These are phyloP conservation scores for Drosophila phalerata DNA, from an alignment of 2,888 invertebrate species.

Conservation along the genomic window DNA sequence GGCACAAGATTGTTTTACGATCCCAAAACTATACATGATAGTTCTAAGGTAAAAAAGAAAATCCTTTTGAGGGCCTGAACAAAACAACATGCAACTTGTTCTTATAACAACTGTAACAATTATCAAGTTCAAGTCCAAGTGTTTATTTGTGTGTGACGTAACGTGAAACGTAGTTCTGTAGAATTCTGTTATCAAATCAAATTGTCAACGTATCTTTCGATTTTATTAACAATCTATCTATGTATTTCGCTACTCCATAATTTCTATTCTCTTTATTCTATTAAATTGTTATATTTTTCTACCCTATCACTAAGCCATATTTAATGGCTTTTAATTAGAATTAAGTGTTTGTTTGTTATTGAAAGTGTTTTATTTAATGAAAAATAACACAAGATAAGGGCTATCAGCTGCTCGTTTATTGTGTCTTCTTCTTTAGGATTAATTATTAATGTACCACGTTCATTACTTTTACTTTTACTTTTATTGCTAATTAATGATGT, in stretches of 20 bases:
- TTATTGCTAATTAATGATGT: constrained; percentile 13
- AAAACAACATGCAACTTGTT: constrained; percentile 17
- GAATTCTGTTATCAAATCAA: constrained; percentile 48
- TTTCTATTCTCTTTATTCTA: constrained; percentile 27
- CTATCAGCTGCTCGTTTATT: constrained; percentile 24
- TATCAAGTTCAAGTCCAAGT: constrained; percentile 39
- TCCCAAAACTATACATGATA: constrained; percentile 37
- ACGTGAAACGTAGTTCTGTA: constrained; percentile 33
- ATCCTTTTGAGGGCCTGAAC: constrained; percentile 42
- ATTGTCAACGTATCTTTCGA: constrained; percentile 43
- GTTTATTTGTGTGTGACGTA: constrained; percentile 33
- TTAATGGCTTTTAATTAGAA: constrained; percentile 54
- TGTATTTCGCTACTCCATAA: constrained; percentile 22
- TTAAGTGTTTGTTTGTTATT: constrained; percentile 79
- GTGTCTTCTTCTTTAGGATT: constrained; percentile 47
- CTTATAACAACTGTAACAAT: constrained; percentile 29
- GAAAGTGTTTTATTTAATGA: constrained; percentile 64
- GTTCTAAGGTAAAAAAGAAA: constrained; percentile 55
- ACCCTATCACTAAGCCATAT: constrained; percentile 40
- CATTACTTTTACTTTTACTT: constrained; percentile 47
- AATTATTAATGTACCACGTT: constrained; percentile 29
- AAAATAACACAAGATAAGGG: constrained; percentile 14
- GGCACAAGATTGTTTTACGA: constrained; percentile 30
- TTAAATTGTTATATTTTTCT: constrained; percentile 56
- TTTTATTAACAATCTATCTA: constrained; percentile 58